phyloP scores from a whole-genome alignment of 2,797 vertebrate species.

The Sternarchorhynchus goeldii region DNA sequence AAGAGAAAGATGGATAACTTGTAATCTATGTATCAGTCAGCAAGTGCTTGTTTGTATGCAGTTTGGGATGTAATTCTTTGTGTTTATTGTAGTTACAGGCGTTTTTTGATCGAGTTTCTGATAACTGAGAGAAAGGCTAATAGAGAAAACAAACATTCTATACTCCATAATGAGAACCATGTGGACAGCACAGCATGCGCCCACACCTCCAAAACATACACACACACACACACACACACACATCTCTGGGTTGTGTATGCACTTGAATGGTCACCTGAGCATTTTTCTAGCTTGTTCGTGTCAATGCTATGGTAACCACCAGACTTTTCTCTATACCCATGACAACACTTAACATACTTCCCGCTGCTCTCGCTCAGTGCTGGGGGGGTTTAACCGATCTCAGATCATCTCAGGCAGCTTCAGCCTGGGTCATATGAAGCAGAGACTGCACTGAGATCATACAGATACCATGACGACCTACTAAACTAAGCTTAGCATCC shows the following conservation, averaged over 20 bases:
- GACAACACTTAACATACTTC: constrained; percentile 23
- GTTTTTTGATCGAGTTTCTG: constrained; percentile 67
- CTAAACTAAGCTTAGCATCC: constrained; percentile 38
- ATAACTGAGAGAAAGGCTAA: constrained; percentile 74
- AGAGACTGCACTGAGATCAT: constrained; percentile 14
- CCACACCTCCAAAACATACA: constrained; percentile 22
- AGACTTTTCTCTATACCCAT: constrained; percentile 16
- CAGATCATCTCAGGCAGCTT: not conserved
- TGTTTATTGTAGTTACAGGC: constrained; percentile 65
- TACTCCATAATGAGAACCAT: constrained; percentile 72
- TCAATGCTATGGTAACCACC: constrained; percentile 27
- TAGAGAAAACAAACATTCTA: constrained; percentile 77
- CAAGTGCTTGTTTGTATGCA: constrained; percentile 21
- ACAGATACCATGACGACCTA: constrained; percentile 13
- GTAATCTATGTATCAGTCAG: no score
- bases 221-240: constrained; percentile 27
- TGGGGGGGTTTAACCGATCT: constrained; percentile 14
- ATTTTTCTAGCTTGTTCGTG: constrained; percentile 15
- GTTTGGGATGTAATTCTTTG: not conserved
- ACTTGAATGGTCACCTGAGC: not conserved
- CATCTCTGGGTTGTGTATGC: no score
- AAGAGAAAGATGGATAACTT: not conserved
- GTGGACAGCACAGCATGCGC: constrained; percentile 56
- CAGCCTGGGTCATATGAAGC: not conserved
- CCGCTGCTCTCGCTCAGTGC: not conserved